These are phyloP conservation scores for Polypterus bichir DNA, from an alignment of 2,113 vertebrate species.

Conservation along the genomic window DNA sequence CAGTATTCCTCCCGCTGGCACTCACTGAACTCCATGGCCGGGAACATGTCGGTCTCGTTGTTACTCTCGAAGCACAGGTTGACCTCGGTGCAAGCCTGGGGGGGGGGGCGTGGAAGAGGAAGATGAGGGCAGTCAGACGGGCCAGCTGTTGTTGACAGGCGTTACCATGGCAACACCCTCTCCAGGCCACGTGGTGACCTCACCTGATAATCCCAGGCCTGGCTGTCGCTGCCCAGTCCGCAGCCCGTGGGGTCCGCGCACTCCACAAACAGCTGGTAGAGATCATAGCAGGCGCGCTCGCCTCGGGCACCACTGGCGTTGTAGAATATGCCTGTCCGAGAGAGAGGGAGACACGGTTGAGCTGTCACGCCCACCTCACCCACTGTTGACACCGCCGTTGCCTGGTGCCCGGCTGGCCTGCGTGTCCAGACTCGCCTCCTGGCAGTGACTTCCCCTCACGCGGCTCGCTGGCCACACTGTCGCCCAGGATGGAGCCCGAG, in stretches of 20 bases:
- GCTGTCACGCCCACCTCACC: too few relatives aligned
- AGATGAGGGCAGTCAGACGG: neutral
- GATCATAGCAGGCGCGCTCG: conserved; percentile 45
- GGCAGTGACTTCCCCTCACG: too few relatives aligned
- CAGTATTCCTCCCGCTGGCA: conserved; percentile 57
- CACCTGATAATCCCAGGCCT: conserved; percentile 94
- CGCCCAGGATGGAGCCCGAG: too few relatives aligned
- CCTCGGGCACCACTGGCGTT: conserved; percentile 35
- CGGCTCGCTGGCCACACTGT: too few relatives aligned
- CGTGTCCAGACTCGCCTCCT: too few relatives aligned
- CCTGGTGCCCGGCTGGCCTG: too few relatives aligned
- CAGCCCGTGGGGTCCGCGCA: conserved; percentile 88
- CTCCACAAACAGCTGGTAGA: conserved; percentile 56
- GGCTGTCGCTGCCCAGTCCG: conserved; percentile 49
- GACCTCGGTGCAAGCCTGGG: conserved; percentile 80
- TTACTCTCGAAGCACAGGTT: conserved; percentile 72
- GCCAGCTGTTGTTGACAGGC: neutral
- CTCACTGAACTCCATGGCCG: conserved; percentile 58
- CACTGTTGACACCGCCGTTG: too few relatives aligned
- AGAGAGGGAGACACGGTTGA: too few relatives aligned
- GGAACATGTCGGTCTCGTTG: conserved; percentile 81
- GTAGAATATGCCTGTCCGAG: conserved; percentile 61
- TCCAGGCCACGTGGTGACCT: neutral
- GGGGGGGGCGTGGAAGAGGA: too few relatives aligned
- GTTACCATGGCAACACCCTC: neutral